Evolutionary conservation across 2,797 vertebrate genomes (phyloP).

Genomic region (Oreortyx pictus): DNA sequence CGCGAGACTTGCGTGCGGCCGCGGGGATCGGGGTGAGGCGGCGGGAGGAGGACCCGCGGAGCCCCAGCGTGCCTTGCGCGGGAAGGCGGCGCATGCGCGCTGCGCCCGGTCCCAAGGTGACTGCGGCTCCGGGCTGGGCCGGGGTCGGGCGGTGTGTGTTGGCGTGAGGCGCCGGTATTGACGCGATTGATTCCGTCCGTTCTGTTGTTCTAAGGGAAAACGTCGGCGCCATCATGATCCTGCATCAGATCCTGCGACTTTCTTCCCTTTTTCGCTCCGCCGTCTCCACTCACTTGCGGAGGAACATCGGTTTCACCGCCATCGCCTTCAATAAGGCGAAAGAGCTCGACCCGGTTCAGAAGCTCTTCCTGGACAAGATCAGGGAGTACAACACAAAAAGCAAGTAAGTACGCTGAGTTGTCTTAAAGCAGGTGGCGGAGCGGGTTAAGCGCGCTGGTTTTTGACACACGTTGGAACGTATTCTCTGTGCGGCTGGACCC

Average conservation of each 20-base stretch:
- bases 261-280: conserved; percentile 84
- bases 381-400: conserved; percentile 87
- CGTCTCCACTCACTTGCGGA: conserved; percentile 80
- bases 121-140: not conserved
- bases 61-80: not conserved
- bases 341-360: conserved; percentile 92
- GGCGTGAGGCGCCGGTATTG: no score
- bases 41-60: no score
- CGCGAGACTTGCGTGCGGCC: no score
- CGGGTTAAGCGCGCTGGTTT: not conserved
- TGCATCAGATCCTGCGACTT: conserved; percentile 83
- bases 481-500: not conserved
- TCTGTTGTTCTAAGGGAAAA: not conserved
- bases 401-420: conserved; percentile 81
- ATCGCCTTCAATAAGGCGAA: conserved; percentile 85
- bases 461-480: not conserved
- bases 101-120: not conserved
- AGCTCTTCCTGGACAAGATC: conserved; percentile 93
- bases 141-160: no score
- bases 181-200: no score
- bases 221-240: conserved; percentile 82
- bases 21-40: no score
- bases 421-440: not conserved
- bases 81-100: not conserved
- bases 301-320: conserved; percentile 92